A percentile compares a stretch with the other conserved stretches of the same genome.
Conservation (phyloP, 2,888 invertebrate species). For the Hypomecis atomaria region DNA sequence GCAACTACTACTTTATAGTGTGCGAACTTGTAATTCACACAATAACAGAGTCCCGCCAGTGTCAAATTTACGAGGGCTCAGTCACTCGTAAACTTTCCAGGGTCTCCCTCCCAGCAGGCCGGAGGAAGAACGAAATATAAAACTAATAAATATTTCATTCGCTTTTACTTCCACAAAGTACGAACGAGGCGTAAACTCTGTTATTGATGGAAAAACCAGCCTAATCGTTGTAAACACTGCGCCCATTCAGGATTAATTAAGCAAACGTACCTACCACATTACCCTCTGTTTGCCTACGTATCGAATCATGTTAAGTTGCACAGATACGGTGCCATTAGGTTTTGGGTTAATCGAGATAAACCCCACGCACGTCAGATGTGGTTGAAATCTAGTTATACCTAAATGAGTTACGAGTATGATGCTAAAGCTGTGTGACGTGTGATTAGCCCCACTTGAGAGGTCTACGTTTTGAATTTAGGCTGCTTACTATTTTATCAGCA, state of each 20-base stretch:
- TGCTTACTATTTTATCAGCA: neutral
- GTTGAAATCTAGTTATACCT: slow-evolving; percentile 1
- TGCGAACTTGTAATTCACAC: slow-evolving; percentile 20
- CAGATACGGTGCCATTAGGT: slow-evolving; percentile 12
- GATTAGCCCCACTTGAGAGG: no score
- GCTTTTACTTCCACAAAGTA: slow-evolving; percentile 2
- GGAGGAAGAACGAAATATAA: slow-evolving; percentile 16
- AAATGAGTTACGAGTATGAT: slow-evolving; percentile 15
- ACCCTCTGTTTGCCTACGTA: slow-evolving; percentile 40
- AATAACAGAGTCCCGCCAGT: slow-evolving; percentile 13
- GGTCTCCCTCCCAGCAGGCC: slow-evolving; percentile 9
- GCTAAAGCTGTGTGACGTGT: neutral
- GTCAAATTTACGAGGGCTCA: slow-evolving; percentile 28
- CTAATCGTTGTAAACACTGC: slow-evolving; percentile 40
- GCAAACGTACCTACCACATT: slow-evolving; percentile 37
- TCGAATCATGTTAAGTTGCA: slow-evolving; percentile 26
- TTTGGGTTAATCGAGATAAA: slow-evolving; percentile 18
- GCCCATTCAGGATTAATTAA: slow-evolving; percentile 46
- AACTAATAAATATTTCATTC: slow-evolving; percentile 18
- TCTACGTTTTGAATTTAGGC: neutral
- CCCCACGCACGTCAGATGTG: slow-evolving; percentile 7
- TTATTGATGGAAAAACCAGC: slow-evolving; percentile 36
- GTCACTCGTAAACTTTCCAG: slow-evolving; percentile 26
- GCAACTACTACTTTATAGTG: slow-evolving; percentile 10
- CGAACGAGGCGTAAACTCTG: slow-evolving; percentile 10